phyloP scores from a whole-genome alignment of 2,888 invertebrate species.

The Philereme transversata region DNA sequence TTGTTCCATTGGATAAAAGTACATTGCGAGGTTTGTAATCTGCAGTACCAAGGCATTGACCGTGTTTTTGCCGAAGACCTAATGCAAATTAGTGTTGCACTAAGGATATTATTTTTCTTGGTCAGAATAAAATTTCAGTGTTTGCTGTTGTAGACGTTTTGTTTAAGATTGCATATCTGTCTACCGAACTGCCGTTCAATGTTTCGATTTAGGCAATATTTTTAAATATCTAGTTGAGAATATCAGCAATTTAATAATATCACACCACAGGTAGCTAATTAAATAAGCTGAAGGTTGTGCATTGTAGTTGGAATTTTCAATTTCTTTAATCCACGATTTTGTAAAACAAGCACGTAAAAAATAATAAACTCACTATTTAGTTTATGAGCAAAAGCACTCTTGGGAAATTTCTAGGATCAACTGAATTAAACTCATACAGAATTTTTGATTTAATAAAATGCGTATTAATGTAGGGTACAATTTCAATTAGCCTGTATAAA shows the following conservation, averaged over 20 bases:
- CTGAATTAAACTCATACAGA: constrained; percentile 25
- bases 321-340: not conserved
- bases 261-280: too few species aligned
- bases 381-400: constrained; percentile 32
- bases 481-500: too few species aligned
- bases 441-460: constrained; percentile 17
- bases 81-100: constrained; percentile 46
- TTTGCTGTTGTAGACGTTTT: not conserved
- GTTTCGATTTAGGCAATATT: too few species aligned
- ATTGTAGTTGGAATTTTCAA: too few species aligned
- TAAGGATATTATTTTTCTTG: constrained; percentile 22
- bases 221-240: too few species aligned
- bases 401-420: constrained; percentile 35
- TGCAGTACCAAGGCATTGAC: constrained; percentile 49
- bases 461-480: too few species aligned
- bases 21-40: constrained; percentile 27
- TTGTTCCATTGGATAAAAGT: constrained; percentile 36
- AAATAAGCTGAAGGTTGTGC: too few species aligned
- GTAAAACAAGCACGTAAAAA: constrained; percentile 26
- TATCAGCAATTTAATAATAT: too few species aligned
- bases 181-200: too few species aligned
- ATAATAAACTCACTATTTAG: constrained; percentile 33
- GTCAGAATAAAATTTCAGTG: constrained; percentile 9
- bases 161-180: not conserved
- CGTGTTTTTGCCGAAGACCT: constrained; percentile 44